Percentiles rank a stretch among this genome's conserved stretches.
phyloP scores from a whole-genome alignment of 2,113 vertebrate genomes.

The Spheniscus mendiculus region DNA sequence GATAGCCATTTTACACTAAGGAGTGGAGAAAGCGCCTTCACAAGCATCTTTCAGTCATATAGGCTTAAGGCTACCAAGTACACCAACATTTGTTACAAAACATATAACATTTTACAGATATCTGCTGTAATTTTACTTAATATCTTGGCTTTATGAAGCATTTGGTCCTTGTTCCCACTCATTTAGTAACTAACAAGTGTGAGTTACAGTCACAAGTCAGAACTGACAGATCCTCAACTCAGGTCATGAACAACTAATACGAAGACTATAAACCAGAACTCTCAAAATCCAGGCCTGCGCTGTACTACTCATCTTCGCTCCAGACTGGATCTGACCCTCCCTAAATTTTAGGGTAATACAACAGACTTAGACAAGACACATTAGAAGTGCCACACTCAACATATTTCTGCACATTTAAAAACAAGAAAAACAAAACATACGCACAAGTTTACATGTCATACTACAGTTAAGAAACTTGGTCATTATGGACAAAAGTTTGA shows the following conservation, averaged over 20 bases:
- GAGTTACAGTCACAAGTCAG: neutral
- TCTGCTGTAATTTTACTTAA: neutral
- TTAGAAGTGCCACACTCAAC: neutral
- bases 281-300: neutral
- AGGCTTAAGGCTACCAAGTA: neutral
- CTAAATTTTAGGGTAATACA: neutral
- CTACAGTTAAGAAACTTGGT: neutral
- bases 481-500: neutral
- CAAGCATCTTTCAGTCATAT: neutral
- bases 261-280: neutral
- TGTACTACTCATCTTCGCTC: neutral
- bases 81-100: neutral
- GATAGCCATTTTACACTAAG: neutral
- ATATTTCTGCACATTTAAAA: neutral
- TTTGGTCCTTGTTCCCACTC: neutral
- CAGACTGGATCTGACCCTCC: neutral
- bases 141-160: neutral
- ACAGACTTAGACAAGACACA: neutral
- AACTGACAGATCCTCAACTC: neutral
- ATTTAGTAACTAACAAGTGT: neutral
- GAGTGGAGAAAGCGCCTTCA: neutral
- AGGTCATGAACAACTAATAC: neutral
- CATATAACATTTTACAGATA: neutral
- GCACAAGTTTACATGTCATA: neutral
- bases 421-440: neutral